Conservation (phyloP, 2,888 invertebrate genomes). For the Yponomeuta malinellus region DNA sequence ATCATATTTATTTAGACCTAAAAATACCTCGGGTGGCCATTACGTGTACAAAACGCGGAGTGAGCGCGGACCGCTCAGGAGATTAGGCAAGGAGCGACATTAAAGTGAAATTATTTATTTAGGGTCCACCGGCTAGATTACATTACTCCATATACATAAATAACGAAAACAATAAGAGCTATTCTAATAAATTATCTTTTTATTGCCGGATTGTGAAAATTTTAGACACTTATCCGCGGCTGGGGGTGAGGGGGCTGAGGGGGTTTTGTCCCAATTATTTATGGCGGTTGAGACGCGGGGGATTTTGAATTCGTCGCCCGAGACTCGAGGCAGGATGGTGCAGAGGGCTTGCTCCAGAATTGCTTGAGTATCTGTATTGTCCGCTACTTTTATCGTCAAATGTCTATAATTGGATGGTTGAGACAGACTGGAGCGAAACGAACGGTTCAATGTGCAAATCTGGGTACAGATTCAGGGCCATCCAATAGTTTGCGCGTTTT, state of each 20-base stretch:
- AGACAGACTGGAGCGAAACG: too few species aligned
- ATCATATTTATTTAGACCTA: slow-evolving; percentile 76
- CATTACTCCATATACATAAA: slow-evolving; percentile 76
- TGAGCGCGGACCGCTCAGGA: slow-evolving; percentile 58
- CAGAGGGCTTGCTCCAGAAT: not conserved
- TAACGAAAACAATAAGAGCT: slow-evolving; percentile 76
- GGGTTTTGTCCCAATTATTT: slow-evolving; percentile 74
- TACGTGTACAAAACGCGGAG: slow-evolving; percentile 62
- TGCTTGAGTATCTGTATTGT: not conserved
- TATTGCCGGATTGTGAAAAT: slow-evolving; percentile 77
- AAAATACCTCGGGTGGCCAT: slow-evolving; percentile 75
- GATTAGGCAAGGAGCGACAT: slow-evolving; percentile 75
- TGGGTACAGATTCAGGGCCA: too few species aligned
- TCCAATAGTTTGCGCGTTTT: too few species aligned
- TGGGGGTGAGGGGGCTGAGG: slow-evolving; percentile 33
- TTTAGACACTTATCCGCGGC: slow-evolving; percentile 74
- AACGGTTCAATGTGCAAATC: too few species aligned
- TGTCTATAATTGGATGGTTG: too few species aligned
- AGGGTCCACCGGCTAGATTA: slow-evolving; percentile 73
- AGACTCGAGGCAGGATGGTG: slow-evolving; percentile 29
- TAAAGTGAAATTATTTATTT: slow-evolving; percentile 76
- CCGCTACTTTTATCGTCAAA: too few species aligned
- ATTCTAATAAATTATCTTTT: slow-evolving; percentile 77
- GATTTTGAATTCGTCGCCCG: slow-evolving; percentile 64
- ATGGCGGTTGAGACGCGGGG: slow-evolving; percentile 70